Conservation (phyloP, 1,140 invertebrate genomes). For the Lordiphosa stackelbergi region DNA sequence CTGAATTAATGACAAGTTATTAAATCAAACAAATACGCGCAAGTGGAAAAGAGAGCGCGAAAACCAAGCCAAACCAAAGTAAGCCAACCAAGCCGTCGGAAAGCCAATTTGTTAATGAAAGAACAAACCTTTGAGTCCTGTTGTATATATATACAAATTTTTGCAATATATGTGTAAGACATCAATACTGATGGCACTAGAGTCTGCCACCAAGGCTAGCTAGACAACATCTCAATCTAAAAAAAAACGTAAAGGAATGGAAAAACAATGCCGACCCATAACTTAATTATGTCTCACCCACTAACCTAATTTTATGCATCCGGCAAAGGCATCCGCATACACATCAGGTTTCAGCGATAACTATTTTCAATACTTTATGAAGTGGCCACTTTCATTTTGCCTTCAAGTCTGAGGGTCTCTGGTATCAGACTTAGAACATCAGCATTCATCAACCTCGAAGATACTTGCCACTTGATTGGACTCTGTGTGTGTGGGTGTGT, state of each 20-base stretch:
- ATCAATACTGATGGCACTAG: slow-evolving; percentile 14
- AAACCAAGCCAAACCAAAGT: slow-evolving; percentile 7
- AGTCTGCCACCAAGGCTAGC: slow-evolving; percentile 29
- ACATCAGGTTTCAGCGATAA: slow-evolving; percentile 42
- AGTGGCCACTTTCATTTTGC: slow-evolving; percentile 43
- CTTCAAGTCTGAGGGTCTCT: slow-evolving; percentile 41
- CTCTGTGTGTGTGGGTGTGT: slow-evolving; percentile 1
- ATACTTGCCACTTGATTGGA: slow-evolving; percentile 66
- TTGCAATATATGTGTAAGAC: neutral
- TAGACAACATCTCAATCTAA: slow-evolving; percentile 45
- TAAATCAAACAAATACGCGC: slow-evolving; percentile 40
- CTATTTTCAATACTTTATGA: slow-evolving; percentile 37
- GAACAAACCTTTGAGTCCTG: slow-evolving; percentile 33
- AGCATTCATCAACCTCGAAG: slow-evolving; percentile 44
- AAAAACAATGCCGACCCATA: slow-evolving; percentile 56
- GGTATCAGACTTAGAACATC: slow-evolving; percentile 36
- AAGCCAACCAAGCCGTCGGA: slow-evolving; percentile 22
- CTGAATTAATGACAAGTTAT: slow-evolving; percentile 58
- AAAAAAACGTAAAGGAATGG: slow-evolving; percentile 11
- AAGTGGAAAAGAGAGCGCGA: slow-evolving; percentile 3
- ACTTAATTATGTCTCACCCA: slow-evolving; percentile 73
- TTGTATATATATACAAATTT: neutral
- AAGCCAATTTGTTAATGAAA: slow-evolving; percentile 56
- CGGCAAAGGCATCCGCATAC: slow-evolving; percentile 17
- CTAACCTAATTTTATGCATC: slow-evolving; percentile 65